phyloP scores from a whole-genome alignment of 1,140 invertebrate species.

The Cotesia vestalis region DNA sequence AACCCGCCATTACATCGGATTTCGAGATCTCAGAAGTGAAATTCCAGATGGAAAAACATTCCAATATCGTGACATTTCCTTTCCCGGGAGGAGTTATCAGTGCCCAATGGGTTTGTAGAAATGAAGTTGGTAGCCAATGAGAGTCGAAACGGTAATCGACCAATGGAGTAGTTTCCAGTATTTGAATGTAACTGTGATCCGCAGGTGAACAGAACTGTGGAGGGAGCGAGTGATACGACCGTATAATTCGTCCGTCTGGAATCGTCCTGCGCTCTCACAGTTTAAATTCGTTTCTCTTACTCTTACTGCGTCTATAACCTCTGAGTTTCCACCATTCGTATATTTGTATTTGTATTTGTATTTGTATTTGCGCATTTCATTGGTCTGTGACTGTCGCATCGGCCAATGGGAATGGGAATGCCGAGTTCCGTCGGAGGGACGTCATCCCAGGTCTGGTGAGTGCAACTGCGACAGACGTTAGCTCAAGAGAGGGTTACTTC shows the following conservation, averaged over 20 bases:
- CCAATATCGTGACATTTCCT: neutral
- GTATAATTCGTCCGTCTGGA: conserved; percentile 30
- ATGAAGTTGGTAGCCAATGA: conserved; percentile 40
- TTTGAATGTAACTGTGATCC: conserved; percentile 52
- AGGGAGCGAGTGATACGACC: conserved; percentile 3
- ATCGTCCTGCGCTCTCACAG: conserved; percentile 52
- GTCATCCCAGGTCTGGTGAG: conserved; percentile 40
- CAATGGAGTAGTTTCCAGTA: conserved; percentile 53
- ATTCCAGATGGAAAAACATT: neutral
- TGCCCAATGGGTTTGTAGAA: neutral
- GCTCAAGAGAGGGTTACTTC: conserved; percentile 33
- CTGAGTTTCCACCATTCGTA: conserved; percentile 40
- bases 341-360: too few relatives aligned
- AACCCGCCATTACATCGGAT: neutral
- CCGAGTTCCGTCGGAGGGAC: conserved; percentile 44
- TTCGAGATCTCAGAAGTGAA: neutral
- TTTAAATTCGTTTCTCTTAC: conserved; percentile 53
- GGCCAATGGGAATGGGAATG: conserved; percentile 63
- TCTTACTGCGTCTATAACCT: conserved; percentile 16
- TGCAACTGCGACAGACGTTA: conserved; percentile 8
- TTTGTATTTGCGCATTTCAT: conserved; percentile 62
- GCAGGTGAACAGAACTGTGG: conserved; percentile 40
- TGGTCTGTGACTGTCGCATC: conserved; percentile 61
- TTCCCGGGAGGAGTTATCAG: conserved; percentile 15
- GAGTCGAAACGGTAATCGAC: conserved; percentile 30